phyloP scores from a whole-genome alignment of 2,888 invertebrate species.

The Megalurothrips usitatus region DNA sequence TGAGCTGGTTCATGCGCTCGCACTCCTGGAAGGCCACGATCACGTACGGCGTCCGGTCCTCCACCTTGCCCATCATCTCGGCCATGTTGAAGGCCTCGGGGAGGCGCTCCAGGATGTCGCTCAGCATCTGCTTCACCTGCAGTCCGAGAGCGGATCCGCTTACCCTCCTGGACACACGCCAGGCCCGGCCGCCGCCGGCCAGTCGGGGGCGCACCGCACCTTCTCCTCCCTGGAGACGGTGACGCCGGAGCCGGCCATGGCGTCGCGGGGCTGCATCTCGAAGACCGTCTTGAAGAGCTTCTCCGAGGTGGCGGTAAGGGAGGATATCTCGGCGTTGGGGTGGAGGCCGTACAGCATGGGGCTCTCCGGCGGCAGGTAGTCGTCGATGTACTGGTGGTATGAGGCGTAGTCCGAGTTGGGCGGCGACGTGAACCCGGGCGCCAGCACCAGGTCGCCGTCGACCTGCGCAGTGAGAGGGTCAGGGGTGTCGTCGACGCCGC shows the following conservation, averaged over 20 bases:
- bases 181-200: background rate
- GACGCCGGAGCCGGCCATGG: slow-evolving; percentile 64
- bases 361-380: slow-evolving; percentile 78
- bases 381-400: slow-evolving; percentile 85
- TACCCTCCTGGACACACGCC: background rate
- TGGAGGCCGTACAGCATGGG: slow-evolving; percentile 89
- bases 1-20: slow-evolving; percentile 88
- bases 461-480: slow-evolving; percentile 50
- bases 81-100: slow-evolving; percentile 82
- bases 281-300: slow-evolving; percentile 77
- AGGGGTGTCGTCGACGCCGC: no score
- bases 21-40: slow-evolving; percentile 92
- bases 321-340: slow-evolving; percentile 93
- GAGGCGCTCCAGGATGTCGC: slow-evolving; percentile 82
- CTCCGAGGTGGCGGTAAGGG: slow-evolving; percentile 80
- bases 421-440: slow-evolving; percentile 80
- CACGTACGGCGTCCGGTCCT: slow-evolving; percentile 85
- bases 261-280: slow-evolving; percentile 84
- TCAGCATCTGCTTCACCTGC: slow-evolving; percentile 67
- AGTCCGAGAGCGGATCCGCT: slow-evolving; percentile 28
- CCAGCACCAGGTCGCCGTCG: slow-evolving; percentile 77
- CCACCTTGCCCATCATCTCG: slow-evolving; percentile 80
- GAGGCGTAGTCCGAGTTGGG: slow-evolving; percentile 81
- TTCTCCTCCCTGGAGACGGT: slow-evolving; percentile 77
- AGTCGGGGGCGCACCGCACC: slow-evolving; percentile 47